Evolutionary conservation across 2,888 invertebrate genomes (phyloP), one percentile per base, ranked within the genome.

Genomic region (Sinhomidia bicolor): DNA sequence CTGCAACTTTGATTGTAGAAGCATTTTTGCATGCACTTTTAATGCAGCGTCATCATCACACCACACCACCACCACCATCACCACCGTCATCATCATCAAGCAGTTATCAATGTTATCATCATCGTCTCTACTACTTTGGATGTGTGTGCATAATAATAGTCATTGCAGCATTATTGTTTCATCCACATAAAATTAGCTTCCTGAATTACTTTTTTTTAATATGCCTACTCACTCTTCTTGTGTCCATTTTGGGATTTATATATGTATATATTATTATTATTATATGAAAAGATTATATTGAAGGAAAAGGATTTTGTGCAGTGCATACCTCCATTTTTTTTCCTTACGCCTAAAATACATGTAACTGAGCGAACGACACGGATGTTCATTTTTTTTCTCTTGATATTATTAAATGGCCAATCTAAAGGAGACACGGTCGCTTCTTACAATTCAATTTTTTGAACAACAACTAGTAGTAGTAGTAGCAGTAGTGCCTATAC

Each of bases 101-200:
- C 36, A 47, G 12, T 7, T 36, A 36, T 36, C 36, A 36, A 36
- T 36, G 36, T 41, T 36, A 47, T 81, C 26, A 36, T 23, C 26
- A 47, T 81, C 68, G 62, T 71, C 65, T 68, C 60, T n/a, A n/a
- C n/a, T n/a, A n/a, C 51, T 26, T 81, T 71, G 20, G 44, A 71
- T 44, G 12, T 20, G 68, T 44, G 12, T 20, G 68, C 14, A 71
- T 23, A 29, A 44, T 71, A 44, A 71, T 71, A 71, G 54, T 54
- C 41, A 20, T 81, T 36, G 74, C 12, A 57, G 32, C 57, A 44
- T 74, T 44, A 83, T 83, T 83, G 83, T 57, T 57, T 83, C 57
- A 74, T 57, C 12, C 26, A 74, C 29, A 32, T 83, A 83, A 74
- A 74, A 60, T 83, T 83, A 83, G 74, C 83, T 83, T 83, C 83